Evolutionary conservation across 2,888 invertebrate species (phyloP).

Genomic region (Lysandra bellargus): DNA sequence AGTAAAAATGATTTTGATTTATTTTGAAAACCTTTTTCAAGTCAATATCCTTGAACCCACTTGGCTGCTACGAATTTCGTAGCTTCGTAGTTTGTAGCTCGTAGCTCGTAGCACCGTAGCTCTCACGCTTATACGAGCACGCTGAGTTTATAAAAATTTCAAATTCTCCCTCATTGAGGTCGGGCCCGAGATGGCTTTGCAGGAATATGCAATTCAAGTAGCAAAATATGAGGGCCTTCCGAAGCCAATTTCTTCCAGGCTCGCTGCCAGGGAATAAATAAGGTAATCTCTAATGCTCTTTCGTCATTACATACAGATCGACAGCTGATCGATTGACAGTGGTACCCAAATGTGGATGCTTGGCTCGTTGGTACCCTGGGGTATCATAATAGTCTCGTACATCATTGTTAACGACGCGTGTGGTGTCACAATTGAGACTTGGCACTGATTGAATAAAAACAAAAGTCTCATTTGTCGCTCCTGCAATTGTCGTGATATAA

Average conservation of each 20-base stretch:
- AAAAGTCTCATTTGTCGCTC: too few relatives aligned
- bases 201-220: slow-evolving; percentile 28
- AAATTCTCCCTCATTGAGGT: slow-evolving; percentile 24
- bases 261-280: slow-evolving; percentile 26
- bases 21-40: not conserved
- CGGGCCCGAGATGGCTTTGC: not conserved
- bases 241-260: slow-evolving; percentile 28
- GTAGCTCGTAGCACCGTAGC: not conserved
- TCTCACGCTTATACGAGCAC: not conserved
- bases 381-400: not conserved
- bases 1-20: too few relatives aligned
- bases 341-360: not conserved
- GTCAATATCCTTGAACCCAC: not conserved
- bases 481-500: too few relatives aligned
- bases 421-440: too few relatives aligned
- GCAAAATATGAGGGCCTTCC: slow-evolving; percentile 27
- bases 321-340: not conserved
- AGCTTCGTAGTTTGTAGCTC: not conserved
- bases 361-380: not conserved
- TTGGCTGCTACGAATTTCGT: not conserved
- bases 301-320: not conserved
- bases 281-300: slow-evolving; percentile 3
- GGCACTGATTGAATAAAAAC: too few relatives aligned
- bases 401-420: not conserved
- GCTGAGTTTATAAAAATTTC: slow-evolving; percentile 20